Base-by-base conservation (phyloP, 2,797 vertebrate species). In the Malurus leucopterus region DNA sequence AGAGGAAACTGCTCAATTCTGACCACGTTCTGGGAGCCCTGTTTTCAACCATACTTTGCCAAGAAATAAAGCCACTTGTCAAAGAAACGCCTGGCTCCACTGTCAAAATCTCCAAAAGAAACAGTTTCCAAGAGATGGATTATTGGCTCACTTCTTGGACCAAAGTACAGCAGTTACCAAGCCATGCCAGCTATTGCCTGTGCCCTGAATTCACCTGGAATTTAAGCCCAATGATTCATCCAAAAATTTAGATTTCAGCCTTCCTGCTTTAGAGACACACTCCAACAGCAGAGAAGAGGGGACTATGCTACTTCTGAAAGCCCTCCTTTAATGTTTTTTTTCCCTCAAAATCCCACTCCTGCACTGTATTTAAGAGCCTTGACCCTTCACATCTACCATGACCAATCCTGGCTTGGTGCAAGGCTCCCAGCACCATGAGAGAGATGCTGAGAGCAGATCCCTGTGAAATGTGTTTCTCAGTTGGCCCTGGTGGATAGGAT, bases 11-110 rank as follows among this genome's bases (percentile, higher is more conserved):
- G 8, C 47, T 71, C 26, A n/a, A 4, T 55, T 32, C 36, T 68
- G 65, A 34, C 59, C n/a, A 20, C 0, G 0, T 38, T 86, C n/a
- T 64, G 36, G 43, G 36, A 87, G 30, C 21, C 2, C 0, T 22
- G 24, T 58, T 86, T 85, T 41, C 58, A 88, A 63, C 46, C 20
- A 20, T 1, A 1, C 23, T 86, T 88, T 84, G 15, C 41, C 40
- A 73, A 84, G 57, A 84, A 73, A 63, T 43, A 73, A 58, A 86
- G 74, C 21, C 1, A 2, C 41, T 73, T 82, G 29, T 69, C 85
- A 81, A 43, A 80, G 32, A 58, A 89, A 65, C 30, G 89, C 44
- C 17, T 61, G 59, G 10, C 9, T 89, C 57, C 36, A 19, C 19
- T 69, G 51, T 43, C 59, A 89, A 65, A 87, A 83, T 32, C 36